Evolutionary conservation across 2,113 vertebrate genomes (phyloP), one percentile per base, ranked within the genome.

Genomic region (Microtus oregoni): DNA sequence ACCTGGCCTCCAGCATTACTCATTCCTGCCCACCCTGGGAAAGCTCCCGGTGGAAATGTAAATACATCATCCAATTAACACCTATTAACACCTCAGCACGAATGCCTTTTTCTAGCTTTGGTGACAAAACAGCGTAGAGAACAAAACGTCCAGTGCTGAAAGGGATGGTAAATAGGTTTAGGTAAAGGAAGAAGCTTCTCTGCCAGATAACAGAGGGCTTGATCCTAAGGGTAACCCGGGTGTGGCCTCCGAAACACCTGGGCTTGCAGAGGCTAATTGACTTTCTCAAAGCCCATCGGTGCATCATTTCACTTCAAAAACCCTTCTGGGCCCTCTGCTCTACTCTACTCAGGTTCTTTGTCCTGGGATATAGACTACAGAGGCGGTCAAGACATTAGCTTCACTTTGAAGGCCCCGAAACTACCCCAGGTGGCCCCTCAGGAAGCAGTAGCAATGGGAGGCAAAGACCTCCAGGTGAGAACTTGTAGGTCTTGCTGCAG

Each of bases 41-140:
- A 97, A 97, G 35, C 88, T 78, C 44, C 91, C 77, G 82, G 77
- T 92, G 95, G 72, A 94, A 96, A 96, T 89, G 67, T 96, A 96
- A 97, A 89, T 96, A 96, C 90, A 96, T 92, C 20, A 0, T 90
- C 81, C 89, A 95, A 85, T 95, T 96, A 96, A 96, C 81, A 96
- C 35, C 75, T 73, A 85, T 95, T 94, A 96, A 92, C 72, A 94
- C 26, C 92, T 96, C 95, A 86, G 65, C 86, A 91, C 75, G 14
- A 50, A 89, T 90, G 92, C n/a, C 77, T 96, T 93, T 86, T 96
- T 86, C 79, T 76, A 96, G 75, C 83, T 95, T 90, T 92, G 67
- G 73, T 96, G n/a, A 95, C 91, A 94, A 94, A 96, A 92, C 58
- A 85, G 65, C 70, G 47, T 90, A 81, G 19, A 86, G 86, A 94